Percentiles rank a stretch among this genome's conserved stretches.
phyloP scores from a whole-genome alignment of 2,888 invertebrate species.

The Aspidiotus destructor region DNA sequence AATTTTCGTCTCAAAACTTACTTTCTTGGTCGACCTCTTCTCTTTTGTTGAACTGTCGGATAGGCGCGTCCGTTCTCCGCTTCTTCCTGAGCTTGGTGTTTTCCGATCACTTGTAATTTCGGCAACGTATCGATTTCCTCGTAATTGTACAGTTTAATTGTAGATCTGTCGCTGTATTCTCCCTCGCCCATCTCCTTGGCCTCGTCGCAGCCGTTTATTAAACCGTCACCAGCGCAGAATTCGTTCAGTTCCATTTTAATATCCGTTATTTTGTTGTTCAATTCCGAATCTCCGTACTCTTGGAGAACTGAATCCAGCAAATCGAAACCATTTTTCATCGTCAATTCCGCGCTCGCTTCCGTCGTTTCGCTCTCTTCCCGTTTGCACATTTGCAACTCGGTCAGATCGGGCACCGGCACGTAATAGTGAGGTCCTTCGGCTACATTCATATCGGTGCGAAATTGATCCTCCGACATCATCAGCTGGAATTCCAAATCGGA shows the following conservation, averaged over 20 bases:
- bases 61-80: slow-evolving; percentile 1
- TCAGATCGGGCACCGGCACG: neutral
- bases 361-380: neutral
- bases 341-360: neutral
- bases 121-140: slow-evolving; percentile 1
- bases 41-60: slow-evolving; percentile 16
- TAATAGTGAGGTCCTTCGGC: slow-evolving; percentile 22
- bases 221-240: neutral
- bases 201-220: neutral
- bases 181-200: neutral
- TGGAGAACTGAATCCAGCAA: slow-evolving; percentile 17
- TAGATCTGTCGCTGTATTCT: neutral
- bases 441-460: neutral
- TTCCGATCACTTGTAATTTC: slow-evolving; percentile 15
- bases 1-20: neutral
- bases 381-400: slow-evolving; percentile 10
- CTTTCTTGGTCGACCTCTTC: slow-evolving; percentile 25
- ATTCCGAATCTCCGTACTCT: slow-evolving; percentile 10
- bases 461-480: neutral
- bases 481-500: slow-evolving; percentile 17
- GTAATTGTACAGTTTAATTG: neutral
- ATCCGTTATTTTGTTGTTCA: slow-evolving; percentile 10
- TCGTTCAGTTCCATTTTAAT: slow-evolving; percentile 18
- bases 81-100: slow-evolving; percentile 5
- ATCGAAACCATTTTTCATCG: slow-evolving; percentile 14